Percentiles rank a stretch among this genome's conserved stretches.
phyloP scores from a whole-genome alignment of 2,888 invertebrate genomes.

The Heliconius hortense region DNA sequence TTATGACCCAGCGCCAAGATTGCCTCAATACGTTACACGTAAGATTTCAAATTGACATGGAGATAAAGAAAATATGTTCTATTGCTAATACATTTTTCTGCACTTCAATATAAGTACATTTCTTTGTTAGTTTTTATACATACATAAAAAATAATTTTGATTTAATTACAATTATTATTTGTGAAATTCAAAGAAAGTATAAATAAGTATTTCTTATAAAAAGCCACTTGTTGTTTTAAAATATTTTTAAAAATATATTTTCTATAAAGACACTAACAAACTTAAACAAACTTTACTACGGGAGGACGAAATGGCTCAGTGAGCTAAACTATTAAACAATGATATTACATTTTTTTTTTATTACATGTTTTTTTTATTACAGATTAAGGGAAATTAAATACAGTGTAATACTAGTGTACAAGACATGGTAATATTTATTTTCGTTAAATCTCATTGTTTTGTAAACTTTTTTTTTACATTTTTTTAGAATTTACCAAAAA shows the following conservation, averaged over 20 bases:
- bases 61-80: background rate
- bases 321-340: background rate
- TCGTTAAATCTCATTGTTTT: background rate
- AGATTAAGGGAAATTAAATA: background rate
- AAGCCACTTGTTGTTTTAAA: background rate
- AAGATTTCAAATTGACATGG: too few relatives aligned
- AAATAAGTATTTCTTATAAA: background rate
- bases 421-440: background rate
- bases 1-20: too few relatives aligned
- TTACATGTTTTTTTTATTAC: too few relatives aligned
- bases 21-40: too few relatives aligned
- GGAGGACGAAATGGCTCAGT: background rate
- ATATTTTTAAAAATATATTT: background rate
- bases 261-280: background rate
- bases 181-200: background rate
- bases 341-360: too few relatives aligned
- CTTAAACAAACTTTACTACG: background rate
- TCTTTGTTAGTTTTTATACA: background rate
- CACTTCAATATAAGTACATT: background rate
- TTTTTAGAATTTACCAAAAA: conserved; percentile 41
- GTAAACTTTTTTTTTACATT: too few relatives aligned
- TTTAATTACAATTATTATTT: background rate
- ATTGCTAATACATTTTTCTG: background rate
- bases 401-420: too few relatives aligned
- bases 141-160: background rate